Evolutionary conservation across 2,888 invertebrate species (phyloP), one percentile per base, ranked within the genome.

Genomic region (Rhorus exstirpatorius): DNA sequence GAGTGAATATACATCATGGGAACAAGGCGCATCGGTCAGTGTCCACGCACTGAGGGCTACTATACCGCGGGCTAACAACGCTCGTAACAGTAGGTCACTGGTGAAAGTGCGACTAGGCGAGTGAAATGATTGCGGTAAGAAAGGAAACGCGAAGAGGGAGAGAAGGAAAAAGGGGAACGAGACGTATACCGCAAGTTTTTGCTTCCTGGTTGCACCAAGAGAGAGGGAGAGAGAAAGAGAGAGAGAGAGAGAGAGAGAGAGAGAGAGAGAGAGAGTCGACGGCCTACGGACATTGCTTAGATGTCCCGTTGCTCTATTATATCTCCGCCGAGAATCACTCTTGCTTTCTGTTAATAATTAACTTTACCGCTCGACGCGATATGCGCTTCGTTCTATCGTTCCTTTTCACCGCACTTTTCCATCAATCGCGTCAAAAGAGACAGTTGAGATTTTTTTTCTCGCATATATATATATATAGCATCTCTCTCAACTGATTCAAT

Each of bases 51-150:
- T n/a, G n/a, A n/a, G n/a, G 76, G 76, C 76, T 60, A 24, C 35
- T 44, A 58, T 31, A 14, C 58, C 35, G 41, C 31, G n/a, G 46
- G 67, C 51, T 55, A 31, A 70, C 26, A 35, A 19, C 82, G 87
- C 83, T 85, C 84, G 88, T 88, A 89, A 89, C 90, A 91, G 90
- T 92, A 89, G 92, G 92, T 92, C 92, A 92, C 88, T 88, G 89
- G 92, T 92, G 92, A 92, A 92, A 92, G 92, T 92, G 90, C n/a
- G n/a, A 87, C 88, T 89, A 89, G 87, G 83, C n/a, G n/a, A 88
- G 87, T 81, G 87, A 88, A 90, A 91, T 90, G 89, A 90, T 91
- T 90, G 89, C 90, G 87, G 74, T 58, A 60, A 51, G 67, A 60
- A 87, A 88, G 89, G 90, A 88, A 88, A 85, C 86, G 68, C 74